Conservation (phyloP, 2,113 vertebrate genomes). For the Halcyon senegalensis region DNA sequence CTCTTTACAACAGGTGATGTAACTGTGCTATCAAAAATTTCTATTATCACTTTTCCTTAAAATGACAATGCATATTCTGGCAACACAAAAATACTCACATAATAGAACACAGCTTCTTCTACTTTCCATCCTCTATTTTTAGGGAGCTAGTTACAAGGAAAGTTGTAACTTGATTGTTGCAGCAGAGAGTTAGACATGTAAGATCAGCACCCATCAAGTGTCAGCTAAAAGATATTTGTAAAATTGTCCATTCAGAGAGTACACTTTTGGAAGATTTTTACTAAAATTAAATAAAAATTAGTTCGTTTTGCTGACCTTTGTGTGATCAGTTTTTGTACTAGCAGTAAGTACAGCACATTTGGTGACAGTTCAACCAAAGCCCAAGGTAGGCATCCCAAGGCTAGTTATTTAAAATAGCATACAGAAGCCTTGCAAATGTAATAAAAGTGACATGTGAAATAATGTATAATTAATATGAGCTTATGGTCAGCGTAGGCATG, state of each 20-base stretch:
- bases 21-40: neutral
- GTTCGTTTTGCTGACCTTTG: neutral
- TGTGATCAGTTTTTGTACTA: neutral
- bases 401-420: neutral
- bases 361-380: neutral
- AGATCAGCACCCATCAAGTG: neutral
- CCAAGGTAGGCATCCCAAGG: neutral
- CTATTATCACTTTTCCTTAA: neutral
- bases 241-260: neutral
- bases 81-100: neutral
- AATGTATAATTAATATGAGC: neutral
- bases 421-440: neutral
- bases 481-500: neutral
- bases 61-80: neutral
- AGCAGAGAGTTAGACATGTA: neutral
- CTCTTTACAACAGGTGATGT: neutral
- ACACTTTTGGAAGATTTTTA: neutral
- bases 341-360: neutral
- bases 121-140: neutral
- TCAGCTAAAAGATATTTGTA: neutral
- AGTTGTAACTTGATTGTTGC: neutral
- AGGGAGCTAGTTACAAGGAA: neutral
- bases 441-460: neutral
- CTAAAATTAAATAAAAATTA: neutral
- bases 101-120: neutral